Evolutionary conservation across 1,140 invertebrate genomes (phyloP).

Genomic region (Bombus fervidus): DNA sequence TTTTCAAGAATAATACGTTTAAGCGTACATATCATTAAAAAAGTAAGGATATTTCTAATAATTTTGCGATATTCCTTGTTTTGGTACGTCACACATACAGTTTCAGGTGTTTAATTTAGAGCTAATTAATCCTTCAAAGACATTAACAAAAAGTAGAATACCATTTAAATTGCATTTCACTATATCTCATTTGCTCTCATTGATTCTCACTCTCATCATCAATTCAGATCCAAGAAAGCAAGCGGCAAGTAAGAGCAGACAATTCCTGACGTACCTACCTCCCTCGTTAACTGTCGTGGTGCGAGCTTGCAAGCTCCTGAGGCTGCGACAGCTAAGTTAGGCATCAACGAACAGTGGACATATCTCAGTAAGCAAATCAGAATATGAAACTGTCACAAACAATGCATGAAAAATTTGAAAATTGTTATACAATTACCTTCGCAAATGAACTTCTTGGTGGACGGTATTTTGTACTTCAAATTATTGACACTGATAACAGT

Average conservation of each 20-base stretch:
- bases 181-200: background rate
- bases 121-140: background rate
- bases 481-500: background rate
- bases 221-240: slow-evolving; percentile 23
- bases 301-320: slow-evolving; percentile 17
- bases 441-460: background rate
- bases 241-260: slow-evolving; percentile 9
- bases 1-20: background rate
- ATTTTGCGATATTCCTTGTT: background rate
- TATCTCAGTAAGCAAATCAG: slow-evolving; percentile 16
- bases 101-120: background rate
- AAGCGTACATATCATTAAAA: background rate
- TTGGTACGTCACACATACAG: background rate
- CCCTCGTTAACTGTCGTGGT: slow-evolving; percentile 16
- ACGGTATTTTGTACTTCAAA: background rate
- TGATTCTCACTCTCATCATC: slow-evolving; percentile 16
- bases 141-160: background rate
- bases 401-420: slow-evolving; percentile 16
- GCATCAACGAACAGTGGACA: background rate
- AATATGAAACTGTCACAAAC: slow-evolving; percentile 22
- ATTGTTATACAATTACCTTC: slow-evolving; percentile 1
- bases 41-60: background rate
- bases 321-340: slow-evolving; percentile 17
- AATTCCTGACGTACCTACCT: slow-evolving; percentile 18
- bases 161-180: background rate